Conservation (phyloP, 2,113 vertebrate species). For the Hiodon tergisus region DNA sequence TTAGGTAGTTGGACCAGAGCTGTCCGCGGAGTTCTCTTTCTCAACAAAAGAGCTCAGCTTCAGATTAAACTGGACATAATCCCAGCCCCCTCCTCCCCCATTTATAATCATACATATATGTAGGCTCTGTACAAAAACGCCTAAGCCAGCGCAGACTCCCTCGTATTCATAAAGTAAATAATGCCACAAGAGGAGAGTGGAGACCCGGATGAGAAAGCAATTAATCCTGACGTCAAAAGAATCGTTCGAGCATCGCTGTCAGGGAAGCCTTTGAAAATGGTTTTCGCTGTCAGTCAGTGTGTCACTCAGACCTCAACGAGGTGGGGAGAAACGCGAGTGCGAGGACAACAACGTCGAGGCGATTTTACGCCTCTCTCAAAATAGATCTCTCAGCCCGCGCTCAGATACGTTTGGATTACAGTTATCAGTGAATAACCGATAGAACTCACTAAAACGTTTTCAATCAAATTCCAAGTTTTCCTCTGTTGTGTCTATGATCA, state of each 20-base stretch:
- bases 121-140: constrained; percentile 5
- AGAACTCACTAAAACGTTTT: background rate
- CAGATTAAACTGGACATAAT: constrained; percentile 23
- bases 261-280: constrained; percentile 39
- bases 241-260: constrained; percentile 40
- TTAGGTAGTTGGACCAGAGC: constrained; percentile 48
- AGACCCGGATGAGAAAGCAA: constrained; percentile 61
- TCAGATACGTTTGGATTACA: background rate
- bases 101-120: constrained; percentile 11
- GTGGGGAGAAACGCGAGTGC: background rate
- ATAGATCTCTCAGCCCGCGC: background rate
- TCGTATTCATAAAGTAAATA: constrained; percentile 36
- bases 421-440: background rate
- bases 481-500: too few species aligned
- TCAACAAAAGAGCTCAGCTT: background rate
- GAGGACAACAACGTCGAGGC: background rate
- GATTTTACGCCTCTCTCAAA: background rate
- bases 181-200: constrained; percentile 31
- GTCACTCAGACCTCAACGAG: constrained; percentile 7
- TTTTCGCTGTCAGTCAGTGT: constrained; percentile 35
- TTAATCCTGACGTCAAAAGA: constrained; percentile 62
- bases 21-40: constrained; percentile 30
- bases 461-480: too few species aligned
- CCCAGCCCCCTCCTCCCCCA: constrained; percentile 21
- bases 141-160: constrained; percentile 23